Conservation (phyloP, 2,797 vertebrate species). For the Tapera naevia region DNA sequence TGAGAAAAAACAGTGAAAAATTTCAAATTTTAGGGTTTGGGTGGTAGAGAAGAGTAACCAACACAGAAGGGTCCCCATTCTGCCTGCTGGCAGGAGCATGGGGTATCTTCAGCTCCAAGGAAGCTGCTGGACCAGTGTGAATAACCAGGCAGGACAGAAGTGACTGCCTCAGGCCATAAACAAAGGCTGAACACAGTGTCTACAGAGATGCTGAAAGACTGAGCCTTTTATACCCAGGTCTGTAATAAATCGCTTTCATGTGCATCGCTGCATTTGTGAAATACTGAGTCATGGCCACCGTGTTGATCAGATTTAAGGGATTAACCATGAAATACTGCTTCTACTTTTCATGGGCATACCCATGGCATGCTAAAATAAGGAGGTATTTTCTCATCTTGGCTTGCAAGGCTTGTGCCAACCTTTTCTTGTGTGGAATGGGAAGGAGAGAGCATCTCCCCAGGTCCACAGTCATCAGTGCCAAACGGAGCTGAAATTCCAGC, state of each 20-base stretch:
- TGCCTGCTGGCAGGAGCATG: background rate
- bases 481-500: background rate
- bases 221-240: background rate
- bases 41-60: background rate
- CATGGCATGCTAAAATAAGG: background rate
- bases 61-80: background rate
- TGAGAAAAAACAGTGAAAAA: background rate
- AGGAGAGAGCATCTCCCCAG: background rate
- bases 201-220: background rate
- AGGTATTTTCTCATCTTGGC: background rate
- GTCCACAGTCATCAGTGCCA: background rate
- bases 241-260: background rate
- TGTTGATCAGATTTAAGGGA: background rate
- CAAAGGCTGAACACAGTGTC: background rate
- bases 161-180: background rate
- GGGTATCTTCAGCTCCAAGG: background rate
- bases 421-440: background rate
- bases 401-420: background rate
- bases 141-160: background rate
- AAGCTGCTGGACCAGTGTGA: background rate
- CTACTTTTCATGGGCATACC: background rate
- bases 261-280: background rate
- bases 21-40: background rate
- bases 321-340: background rate
- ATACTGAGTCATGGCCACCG: background rate